Percentiles rank a stretch among this genome's conserved stretches.
These are phyloP conservation scores for Alloscopus bannaensis DNA, from an alignment of 2,888 invertebrate genomes.

Conservation along the genomic window DNA sequence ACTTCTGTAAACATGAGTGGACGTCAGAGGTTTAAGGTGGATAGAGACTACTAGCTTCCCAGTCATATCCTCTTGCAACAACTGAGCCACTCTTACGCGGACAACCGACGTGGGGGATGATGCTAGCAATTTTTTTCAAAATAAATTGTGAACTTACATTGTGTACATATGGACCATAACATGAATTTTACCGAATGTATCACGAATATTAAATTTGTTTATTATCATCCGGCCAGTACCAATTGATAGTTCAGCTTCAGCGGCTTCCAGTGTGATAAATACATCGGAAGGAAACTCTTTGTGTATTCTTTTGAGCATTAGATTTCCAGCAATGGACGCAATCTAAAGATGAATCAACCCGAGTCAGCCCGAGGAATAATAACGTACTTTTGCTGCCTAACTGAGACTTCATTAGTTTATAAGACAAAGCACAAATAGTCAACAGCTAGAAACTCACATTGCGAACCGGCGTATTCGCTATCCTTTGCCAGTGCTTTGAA, in stretches of 20 bases:
- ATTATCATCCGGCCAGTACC: constrained; percentile 64
- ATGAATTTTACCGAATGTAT: too few species aligned
- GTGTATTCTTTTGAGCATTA: constrained; percentile 82
- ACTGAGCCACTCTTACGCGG: constrained; percentile 76
- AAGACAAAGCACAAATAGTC: neutral
- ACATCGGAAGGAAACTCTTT: constrained; percentile 84
- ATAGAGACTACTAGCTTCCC: constrained; percentile 81
- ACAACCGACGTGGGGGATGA: constrained; percentile 43
- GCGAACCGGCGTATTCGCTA: constrained; percentile 84
- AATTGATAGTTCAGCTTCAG: constrained; percentile 73
- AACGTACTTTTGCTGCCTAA: too few species aligned
- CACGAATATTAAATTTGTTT: neutral
- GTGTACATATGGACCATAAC: neutral
- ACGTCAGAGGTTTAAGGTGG: constrained; percentile 78
- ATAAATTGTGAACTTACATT: neutral
- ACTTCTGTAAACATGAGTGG: constrained; percentile 79
- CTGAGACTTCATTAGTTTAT: too few species aligned
- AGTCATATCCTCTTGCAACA: constrained; percentile 80
- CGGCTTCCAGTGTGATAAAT: constrained; percentile 78
- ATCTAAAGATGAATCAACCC: constrained; percentile 12
- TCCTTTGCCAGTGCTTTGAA: constrained; percentile 81
- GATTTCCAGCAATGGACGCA: constrained; percentile 83
- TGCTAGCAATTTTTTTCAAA: constrained; percentile 51
- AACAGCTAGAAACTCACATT: constrained; percentile 76
- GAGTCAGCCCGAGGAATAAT: too few species aligned